Evolutionary conservation across 2,113 vertebrate genomes (phyloP).

Genomic region (Steatornis caripensis): DNA sequence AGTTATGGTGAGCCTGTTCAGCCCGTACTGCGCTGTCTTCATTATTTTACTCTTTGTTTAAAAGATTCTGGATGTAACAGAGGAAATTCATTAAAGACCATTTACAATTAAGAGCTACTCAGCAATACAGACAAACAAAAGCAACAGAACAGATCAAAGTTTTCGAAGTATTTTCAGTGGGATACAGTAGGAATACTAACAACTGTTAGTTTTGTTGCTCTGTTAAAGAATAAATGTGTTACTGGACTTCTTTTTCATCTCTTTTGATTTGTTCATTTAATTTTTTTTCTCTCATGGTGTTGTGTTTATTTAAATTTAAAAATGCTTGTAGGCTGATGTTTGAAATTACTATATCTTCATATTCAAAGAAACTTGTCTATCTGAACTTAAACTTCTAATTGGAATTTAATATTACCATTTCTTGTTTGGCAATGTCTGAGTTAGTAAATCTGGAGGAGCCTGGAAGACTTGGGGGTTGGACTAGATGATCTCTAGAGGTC

Average conservation of each 20-base stretch:
- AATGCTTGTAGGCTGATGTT: background rate
- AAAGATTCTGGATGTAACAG: background rate
- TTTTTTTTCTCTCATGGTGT: background rate
- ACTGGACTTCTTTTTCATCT: background rate
- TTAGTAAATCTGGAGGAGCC: background rate
- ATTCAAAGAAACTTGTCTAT: background rate
- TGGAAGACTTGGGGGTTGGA: too few relatives aligned
- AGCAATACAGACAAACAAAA: background rate
- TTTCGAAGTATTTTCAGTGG: background rate
- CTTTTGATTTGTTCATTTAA: background rate
- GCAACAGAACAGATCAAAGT: background rate
- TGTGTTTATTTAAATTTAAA: background rate
- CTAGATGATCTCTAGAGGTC: too few relatives aligned
- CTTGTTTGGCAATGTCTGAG: background rate
- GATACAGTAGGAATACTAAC: background rate
- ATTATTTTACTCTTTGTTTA: background rate
- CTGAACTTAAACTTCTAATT: background rate
- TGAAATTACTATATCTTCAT: background rate
- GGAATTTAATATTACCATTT: background rate
- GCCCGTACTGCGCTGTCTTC: fast-evolving
- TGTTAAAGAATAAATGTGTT: background rate
- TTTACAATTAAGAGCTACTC: background rate
- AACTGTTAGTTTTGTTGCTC: background rate
- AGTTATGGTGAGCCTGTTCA: background rate
- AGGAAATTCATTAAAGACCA: background rate